phyloP scores from a whole-genome alignment of 2,888 invertebrate genomes.

The Auanema freiburgensis region DNA sequence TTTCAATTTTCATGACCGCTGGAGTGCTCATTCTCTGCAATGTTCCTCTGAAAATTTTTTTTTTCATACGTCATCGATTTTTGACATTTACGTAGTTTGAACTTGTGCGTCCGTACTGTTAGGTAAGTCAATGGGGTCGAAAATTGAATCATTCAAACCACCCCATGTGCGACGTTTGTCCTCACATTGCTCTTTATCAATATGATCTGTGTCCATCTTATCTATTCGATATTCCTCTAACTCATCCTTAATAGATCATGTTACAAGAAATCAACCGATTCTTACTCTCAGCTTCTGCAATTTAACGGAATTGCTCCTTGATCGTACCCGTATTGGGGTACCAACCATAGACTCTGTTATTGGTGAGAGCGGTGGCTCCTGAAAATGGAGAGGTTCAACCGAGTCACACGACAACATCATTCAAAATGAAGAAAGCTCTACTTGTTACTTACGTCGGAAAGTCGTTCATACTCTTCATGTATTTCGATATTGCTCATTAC shows the following conservation, averaged over 20 bases:
- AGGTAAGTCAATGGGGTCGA: conserved; percentile 19
- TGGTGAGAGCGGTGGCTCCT: not conserved
- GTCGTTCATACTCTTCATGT: no score
- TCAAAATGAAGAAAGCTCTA: no score
- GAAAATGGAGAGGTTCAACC: not conserved
- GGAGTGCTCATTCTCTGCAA: not conserved
- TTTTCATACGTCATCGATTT: not conserved
- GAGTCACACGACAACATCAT: no score
- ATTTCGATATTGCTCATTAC: no score
- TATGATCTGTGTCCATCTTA: not conserved
- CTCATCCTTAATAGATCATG: conserved; percentile 1
- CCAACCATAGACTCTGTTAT: not conserved
- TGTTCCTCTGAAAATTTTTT: not conserved
- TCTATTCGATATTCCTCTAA: conserved; percentile 13
- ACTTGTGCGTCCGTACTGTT: conserved; percentile 11
- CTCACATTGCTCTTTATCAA: conserved; percentile 1
- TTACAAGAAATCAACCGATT: not conserved
- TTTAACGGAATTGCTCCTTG: not conserved
- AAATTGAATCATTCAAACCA: conserved; percentile 18
- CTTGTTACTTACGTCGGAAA: no score
- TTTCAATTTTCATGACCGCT: not conserved
- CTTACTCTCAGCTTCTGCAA: not conserved
- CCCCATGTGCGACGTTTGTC: conserved; percentile 17
- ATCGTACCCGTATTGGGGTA: not conserved
- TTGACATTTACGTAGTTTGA: conserved; percentile 14